Evolutionary conservation across 2,113 vertebrate species (phyloP), one percentile per base, ranked within the genome.

Genomic region (Gulo gulo): DNA sequence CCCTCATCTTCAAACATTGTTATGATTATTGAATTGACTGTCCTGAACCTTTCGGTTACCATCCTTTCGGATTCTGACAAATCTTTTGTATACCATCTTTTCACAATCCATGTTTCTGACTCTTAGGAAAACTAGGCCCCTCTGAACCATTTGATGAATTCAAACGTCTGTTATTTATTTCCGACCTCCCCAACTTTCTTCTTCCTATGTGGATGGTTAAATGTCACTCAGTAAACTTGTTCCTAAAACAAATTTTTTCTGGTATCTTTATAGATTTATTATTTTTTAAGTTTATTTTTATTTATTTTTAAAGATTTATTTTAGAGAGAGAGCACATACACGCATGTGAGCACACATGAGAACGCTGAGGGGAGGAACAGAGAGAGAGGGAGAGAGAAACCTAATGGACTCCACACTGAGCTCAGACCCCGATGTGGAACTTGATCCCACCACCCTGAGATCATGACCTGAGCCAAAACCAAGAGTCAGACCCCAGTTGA

Each of bases 211-310:
- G 94, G 78, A 95, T 95, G 87, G 80, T 85, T 90, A 71, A 88
- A 87, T 96, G 90, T 91, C 93, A 79, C 47, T 96, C 97, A 97
- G 92, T 98, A 97, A 98, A 98, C 95, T 45, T 97, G 80, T 97
- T 96, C 96, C 94, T 96, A 97, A 97, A 97, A 85, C 52, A 97
- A 80, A 94, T 94, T 39, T 67, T 12, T 88, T 87, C 55, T 97
- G 85, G 34, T 83, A 65, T 92, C 67, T 91, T 94, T 45, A 78
- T 78, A 47, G 26, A 13, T 39, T 76, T 45, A 1, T 45, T 47
- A 29, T 29, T 47, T 42, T 76, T 78, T 29, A 78, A 78, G 14
- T 78, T 47, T 47, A 18, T 47, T 31, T 78, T 78, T 76, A 29
- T 29, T 76, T 78, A 29, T 76, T 16, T 67, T 69, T 69, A 69